Conservation (phyloP, 2,797 vertebrate genomes). For the Hephaestus fuliginosus region DNA sequence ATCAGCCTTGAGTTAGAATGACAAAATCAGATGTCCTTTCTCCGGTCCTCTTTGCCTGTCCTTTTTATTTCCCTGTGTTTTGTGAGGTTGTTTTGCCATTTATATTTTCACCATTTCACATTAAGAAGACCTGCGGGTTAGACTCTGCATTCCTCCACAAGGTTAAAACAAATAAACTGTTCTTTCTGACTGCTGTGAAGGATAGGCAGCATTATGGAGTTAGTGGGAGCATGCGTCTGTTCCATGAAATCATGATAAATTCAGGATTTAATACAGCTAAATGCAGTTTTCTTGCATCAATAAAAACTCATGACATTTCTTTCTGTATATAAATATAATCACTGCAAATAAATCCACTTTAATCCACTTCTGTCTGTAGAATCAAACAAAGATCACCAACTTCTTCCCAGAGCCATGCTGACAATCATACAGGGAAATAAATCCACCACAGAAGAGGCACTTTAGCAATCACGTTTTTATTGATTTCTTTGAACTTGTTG, state of each 20-base stretch:
- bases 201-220: conserved; percentile 8
- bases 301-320: neutral
- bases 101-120: conserved; percentile 19
- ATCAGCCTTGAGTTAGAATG: conserved; percentile 31
- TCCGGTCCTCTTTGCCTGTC: neutral
- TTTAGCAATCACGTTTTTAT: neutral
- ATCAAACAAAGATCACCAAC: neutral
- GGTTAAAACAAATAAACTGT: conserved; percentile 18
- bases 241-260: neutral
- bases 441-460: neutral
- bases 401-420: neutral
- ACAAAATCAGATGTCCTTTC: conserved; percentile 2
- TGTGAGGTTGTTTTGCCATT: conserved; percentile 25
- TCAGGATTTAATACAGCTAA: neutral
- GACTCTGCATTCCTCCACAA: conserved; percentile 7
- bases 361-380: neutral
- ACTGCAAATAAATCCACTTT: neutral
- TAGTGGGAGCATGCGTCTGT: neutral
- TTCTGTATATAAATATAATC: neutral
- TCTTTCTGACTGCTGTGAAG: conserved; percentile 13
- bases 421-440: neutral
- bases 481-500: conserved; percentile 13
- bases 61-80: conserved; percentile 7
- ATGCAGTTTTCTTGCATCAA: neutral
- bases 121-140: conserved; percentile 14